Evolutionary conservation across 2,888 invertebrate species (phyloP).

Genomic region (Papilio gigon): DNA sequence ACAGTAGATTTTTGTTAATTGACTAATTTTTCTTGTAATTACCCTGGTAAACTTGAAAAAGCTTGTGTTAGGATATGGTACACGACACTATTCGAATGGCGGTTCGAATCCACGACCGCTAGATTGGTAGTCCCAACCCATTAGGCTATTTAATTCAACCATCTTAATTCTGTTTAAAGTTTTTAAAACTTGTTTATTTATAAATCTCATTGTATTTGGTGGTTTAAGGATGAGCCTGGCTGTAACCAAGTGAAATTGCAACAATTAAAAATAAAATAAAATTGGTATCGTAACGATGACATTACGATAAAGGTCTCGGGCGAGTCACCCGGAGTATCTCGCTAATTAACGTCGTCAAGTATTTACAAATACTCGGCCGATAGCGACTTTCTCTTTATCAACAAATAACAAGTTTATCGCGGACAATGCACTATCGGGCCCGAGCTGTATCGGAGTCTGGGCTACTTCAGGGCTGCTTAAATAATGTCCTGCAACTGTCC

Average conservation of each 20-base stretch:
- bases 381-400: constrained; percentile 75
- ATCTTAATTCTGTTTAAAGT: too few relatives aligned
- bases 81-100: too few relatives aligned
- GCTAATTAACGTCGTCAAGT: constrained; percentile 60
- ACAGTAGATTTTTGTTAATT: too few relatives aligned
- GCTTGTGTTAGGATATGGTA: too few relatives aligned
- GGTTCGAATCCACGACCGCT: too few relatives aligned
- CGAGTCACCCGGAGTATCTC: constrained; percentile 54
- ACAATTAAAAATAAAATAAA: constrained; percentile 28
- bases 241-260: background rate
- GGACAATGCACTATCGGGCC: constrained; percentile 79
- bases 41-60: too few relatives aligned
- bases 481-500: background rate
- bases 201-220: too few relatives aligned
- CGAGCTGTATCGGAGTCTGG: constrained; percentile 58
- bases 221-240: too few relatives aligned
- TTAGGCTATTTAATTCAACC: too few relatives aligned
- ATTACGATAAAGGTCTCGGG: constrained; percentile 47
- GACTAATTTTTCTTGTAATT: too few relatives aligned
- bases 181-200: too few relatives aligned
- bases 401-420: constrained; percentile 76
- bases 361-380: constrained; percentile 73
- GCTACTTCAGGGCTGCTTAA: constrained; percentile 46
- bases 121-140: too few relatives aligned
- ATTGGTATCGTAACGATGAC: constrained; percentile 47